Base-by-base conservation (phyloP, 2,113 vertebrate genomes). In the Esox niger region DNA sequence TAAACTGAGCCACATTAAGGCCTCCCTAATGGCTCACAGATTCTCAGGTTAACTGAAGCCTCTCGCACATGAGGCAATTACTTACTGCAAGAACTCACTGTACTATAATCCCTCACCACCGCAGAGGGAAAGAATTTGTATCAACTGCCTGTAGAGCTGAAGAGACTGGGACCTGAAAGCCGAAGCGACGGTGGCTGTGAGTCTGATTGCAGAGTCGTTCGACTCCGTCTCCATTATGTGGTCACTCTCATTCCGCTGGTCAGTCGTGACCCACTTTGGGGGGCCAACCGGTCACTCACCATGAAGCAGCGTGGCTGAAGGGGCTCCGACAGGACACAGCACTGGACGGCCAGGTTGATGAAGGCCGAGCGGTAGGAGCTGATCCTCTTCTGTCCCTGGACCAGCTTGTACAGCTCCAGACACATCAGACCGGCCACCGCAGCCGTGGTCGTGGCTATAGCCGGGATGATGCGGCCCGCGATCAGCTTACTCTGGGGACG, bases 331-430 rank as follows among this genome's bases (percentile, higher is more conserved):
- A 91, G 62, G n/a, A 78, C n/a, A 61, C 91, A 79, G 59, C 49
- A 15, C 69, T 87, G 84, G 31, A 77, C 20, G 0, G 91, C 89
- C 76, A 95, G 82, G 49, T 49, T 70, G 55, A 97, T 57, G 66
- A 73, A 91, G 68, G 82, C 86, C 2, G 84, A 83, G 43, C 94
- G 88, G 89, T 92, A 95, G 57, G 83, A 88, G 15, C 38, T 15
- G 70, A 77, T 84, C 23, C 85, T 57, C 77, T 3, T 59, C 56
- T 89, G 86, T 2, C 86, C 83, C 49, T 90, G 89, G 23, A 92
- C 92, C 71, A 96, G 70, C 78, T 96, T 97, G 71, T 93, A 96
- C 43, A 97, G 75, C 81, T 97, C 95, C 87, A 97, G 81, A 81
- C 93, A 94, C 0, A 92, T 85, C 75, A 97, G 85, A 62, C 95